Percentiles rank a stretch among this genome's conserved stretches.
phyloP scores from a whole-genome alignment of 1,140 invertebrate species.

The Venustaconcha ellipsiformis region DNA sequence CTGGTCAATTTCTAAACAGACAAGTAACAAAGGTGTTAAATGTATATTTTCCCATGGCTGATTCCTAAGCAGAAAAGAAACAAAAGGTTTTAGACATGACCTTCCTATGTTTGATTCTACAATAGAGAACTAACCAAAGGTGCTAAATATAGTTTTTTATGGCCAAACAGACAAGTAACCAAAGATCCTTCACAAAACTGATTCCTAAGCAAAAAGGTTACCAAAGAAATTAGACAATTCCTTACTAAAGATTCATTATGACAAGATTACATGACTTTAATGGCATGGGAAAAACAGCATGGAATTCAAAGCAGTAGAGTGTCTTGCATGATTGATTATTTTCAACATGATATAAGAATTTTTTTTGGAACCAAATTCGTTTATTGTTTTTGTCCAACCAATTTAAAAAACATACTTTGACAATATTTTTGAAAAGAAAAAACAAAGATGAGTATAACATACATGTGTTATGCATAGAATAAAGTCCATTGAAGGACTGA shows the following conservation, averaged over 20 bases:
- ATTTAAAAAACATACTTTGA: no score
- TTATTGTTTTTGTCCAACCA: no score
- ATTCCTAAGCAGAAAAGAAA: conserved; percentile 62
- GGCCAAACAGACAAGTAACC: background rate
- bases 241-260: background rate
- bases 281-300: background rate
- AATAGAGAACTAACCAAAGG: background rate
- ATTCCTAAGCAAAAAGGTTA: conserved; percentile 2
- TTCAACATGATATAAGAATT: no score
- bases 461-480: no score
- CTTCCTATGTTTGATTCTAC: conserved; percentile 81
- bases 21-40: conserved; percentile 80
- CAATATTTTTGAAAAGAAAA: no score
- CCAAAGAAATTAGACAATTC: background rate
- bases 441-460: no score
- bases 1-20: background rate
- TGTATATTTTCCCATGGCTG: conserved; percentile 89
- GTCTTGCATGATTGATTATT: no score
- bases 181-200: background rate
- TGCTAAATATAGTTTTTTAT: background rate
- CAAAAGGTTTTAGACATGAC: conserved; percentile 90
- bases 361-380: no score
- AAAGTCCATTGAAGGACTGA: no score
- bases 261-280: background rate
- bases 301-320: no score